Evolutionary conservation across 2,113 vertebrate genomes (phyloP).

Genomic region (Blennius ocellaris): DNA sequence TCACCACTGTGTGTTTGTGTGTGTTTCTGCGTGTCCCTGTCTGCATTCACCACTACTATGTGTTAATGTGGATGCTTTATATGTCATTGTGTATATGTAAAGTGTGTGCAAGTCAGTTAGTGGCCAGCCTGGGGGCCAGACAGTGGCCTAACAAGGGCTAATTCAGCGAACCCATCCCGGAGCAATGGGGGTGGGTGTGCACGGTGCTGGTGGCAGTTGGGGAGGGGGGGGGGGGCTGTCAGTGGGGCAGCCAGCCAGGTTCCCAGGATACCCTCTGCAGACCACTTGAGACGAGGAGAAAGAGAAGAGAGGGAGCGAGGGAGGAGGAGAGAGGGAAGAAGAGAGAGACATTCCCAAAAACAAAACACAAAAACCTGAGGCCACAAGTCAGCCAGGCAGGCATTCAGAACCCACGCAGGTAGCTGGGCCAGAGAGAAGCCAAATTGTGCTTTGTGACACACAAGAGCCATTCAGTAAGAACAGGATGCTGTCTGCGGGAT

Average conservation of each 20-base stretch:
- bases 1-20: conserved; percentile 4
- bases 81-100: conserved; percentile 44
- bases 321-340: conserved; percentile 51
- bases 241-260: conserved; percentile 74
- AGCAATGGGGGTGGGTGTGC: conserved; percentile 3
- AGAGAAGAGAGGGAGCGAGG: conserved; percentile 47
- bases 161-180: conserved; percentile 61
- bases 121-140: conserved; percentile 55
- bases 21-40: conserved; percentile 28
- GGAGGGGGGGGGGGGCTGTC: conserved; percentile 2
- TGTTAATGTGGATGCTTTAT: conserved; percentile 41
- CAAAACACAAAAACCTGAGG: conserved; percentile 70
- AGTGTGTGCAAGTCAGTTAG: conserved; percentile 49
- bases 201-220: background rate
- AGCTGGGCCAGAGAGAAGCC: conserved; percentile 64
- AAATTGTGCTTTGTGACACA: conserved; percentile 79
- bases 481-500: conserved; percentile 80
- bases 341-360: conserved; percentile 56
- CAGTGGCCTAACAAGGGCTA: conserved; percentile 65
- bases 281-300: conserved; percentile 74
- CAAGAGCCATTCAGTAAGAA: conserved; percentile 76
- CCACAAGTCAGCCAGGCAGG: conserved; percentile 72
- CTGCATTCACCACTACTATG: conserved; percentile 16
- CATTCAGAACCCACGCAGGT: conserved; percentile 81
- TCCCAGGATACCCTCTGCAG: conserved; percentile 77